These are phyloP conservation scores for Deilephila elpenor DNA, from an alignment of 2,888 invertebrate species.

Conservation along the genomic window DNA sequence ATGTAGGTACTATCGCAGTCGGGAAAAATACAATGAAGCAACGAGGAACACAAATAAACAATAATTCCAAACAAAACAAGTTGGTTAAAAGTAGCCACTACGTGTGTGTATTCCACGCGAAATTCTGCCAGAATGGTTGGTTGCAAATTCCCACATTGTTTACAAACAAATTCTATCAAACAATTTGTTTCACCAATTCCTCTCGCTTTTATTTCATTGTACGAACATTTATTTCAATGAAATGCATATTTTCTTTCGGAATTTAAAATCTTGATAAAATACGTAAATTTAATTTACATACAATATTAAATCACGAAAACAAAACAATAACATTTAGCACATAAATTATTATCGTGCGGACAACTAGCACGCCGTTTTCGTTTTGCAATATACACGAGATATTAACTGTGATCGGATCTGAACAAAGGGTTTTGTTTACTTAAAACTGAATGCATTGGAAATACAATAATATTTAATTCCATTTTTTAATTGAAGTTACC, in stretches of 20 bases:
- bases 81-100: not conserved
- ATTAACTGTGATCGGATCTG: not conserved
- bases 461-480: not conserved
- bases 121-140: not conserved
- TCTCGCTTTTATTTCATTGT: not conserved
- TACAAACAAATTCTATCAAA: slow-evolving; percentile 18
- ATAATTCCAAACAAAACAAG: not conserved
- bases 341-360: slow-evolving; percentile 6
- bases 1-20: not conserved
- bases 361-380: not conserved
- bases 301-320: not conserved
- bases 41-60: not conserved
- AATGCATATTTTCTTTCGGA: not conserved
- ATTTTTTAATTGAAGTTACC: no score
- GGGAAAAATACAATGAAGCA: not conserved
- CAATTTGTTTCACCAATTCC: not conserved
- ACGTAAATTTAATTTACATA: not conserved
- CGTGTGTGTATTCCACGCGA: not conserved
- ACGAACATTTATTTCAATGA: not conserved
- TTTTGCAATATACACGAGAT: slow-evolving; percentile 8
- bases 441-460: not conserved
- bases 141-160: slow-evolving; percentile 13
- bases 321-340: slow-evolving; percentile 14
- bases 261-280: not conserved
- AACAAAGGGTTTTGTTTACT: slow-evolving; percentile 14